Conservation (phyloP, 1,140 invertebrate species). For the Chrysoperla carnea region DNA sequence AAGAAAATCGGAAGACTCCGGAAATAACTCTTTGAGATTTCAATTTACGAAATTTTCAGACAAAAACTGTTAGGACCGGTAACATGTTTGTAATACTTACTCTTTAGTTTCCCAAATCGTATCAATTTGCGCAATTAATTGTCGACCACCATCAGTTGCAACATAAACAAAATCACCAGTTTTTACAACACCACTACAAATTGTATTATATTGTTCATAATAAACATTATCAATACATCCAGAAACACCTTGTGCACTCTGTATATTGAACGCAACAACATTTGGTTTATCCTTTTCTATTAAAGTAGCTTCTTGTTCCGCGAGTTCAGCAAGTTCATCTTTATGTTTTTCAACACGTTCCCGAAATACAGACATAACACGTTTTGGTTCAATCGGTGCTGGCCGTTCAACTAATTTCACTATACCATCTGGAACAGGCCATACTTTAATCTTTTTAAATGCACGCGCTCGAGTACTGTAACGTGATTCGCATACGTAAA, state of each 20-base stretch:
- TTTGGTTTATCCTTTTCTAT: conserved; percentile 67
- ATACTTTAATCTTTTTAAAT: conserved; percentile 93
- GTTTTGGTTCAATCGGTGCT: conserved; percentile 56
- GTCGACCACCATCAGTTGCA: conserved; percentile 65
- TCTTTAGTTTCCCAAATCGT: conserved; percentile 81
- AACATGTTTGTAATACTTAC: conserved; percentile 29
- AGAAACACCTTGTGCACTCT: conserved; percentile 30
- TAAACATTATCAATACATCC: conserved; percentile 51
- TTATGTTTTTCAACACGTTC: conserved; percentile 81
- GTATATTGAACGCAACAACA: conserved; percentile 45
- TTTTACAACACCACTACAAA: conserved; percentile 64
- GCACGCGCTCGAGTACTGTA: conserved; percentile 70
- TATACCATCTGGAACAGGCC: conserved; percentile 50
- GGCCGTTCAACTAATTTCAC: conserved; percentile 51
- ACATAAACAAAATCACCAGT: conserved; percentile 91
- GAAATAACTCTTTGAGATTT: not conserved
- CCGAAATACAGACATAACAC: conserved; percentile 85
- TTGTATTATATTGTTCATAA: conserved; percentile 82
- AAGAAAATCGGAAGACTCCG: not conserved
- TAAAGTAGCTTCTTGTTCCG: conserved; percentile 52
- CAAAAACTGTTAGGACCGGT: too few relatives aligned
- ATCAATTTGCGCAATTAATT: conserved; percentile 86
- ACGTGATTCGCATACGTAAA: conserved; percentile 92
- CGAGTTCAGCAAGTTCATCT: conserved; percentile 72
- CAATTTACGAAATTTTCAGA: too few relatives aligned